Evolutionary conservation across 2,888 invertebrate species (phyloP), one percentile per base, ranked within the genome.

Genomic region (Chamaedrilus cognettii): DNA sequence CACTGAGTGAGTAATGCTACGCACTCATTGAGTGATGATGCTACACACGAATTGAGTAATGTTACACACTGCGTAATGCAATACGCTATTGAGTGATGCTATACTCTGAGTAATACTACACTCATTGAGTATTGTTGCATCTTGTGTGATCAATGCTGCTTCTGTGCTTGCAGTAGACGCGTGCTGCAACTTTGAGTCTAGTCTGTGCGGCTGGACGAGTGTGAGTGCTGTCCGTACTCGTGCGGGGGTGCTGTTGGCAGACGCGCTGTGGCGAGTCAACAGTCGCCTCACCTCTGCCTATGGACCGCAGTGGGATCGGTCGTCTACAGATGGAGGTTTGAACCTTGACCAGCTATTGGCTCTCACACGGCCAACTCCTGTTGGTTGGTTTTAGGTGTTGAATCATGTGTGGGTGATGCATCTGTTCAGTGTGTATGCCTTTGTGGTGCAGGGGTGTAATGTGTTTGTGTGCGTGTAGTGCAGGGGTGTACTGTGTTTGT

Each of bases 181-280:
- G 7, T 65, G 70, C 35, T 74, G 74, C 68, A 74, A 71, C 62
- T 74, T 74, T 61, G 74, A 74, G 68, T 72, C 70, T 4, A 57
- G 68, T 33, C 26, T 61, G 31, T 74, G 74, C 58, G 69, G 72
- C 26, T 74, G 74, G 74, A 26, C 19, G 28, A 55, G 34, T 1
- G 59, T 62, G 33, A 42, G 32, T 3, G 56, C 56, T 26, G 32
- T 72, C 15, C 5, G 23, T 5, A 65, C 69, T 33, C 23, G 23
- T 15, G 49, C 55, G 2, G 70, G 68, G 5, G 32, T 31, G n/a
- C 67, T 73, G 7, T 31, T 28, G 51, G 71, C 62, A 31, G 72
- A 70, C 65, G 52, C 68, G 19, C 33, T 28, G 28, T 73, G 73
- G 73, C 28, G 51, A 28, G 42, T 57, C 3, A 62, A 66, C 65